A percentile compares a stretch with the other conserved stretches of the same genome.
Conservation (phyloP, 2,113 vertebrate genomes). For the Thryonomys swinderianus region DNA sequence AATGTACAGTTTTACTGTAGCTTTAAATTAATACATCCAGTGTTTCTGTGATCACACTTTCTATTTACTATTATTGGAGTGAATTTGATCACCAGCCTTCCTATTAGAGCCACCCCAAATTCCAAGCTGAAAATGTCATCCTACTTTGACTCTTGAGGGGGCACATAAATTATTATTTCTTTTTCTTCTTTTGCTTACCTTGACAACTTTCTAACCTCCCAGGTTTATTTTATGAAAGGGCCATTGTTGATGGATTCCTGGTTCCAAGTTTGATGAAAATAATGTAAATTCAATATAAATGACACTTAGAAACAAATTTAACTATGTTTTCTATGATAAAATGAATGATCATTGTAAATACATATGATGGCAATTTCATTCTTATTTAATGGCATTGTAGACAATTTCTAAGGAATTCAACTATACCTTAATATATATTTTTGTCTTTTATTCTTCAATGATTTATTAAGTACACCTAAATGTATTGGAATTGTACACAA, state of each 20-base stretch:
- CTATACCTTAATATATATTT: background rate
- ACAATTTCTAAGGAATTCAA: slow-evolving; percentile 19
- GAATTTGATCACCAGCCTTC: background rate
- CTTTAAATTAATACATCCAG: background rate
- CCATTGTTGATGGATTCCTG: background rate
- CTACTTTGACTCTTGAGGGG: background rate
- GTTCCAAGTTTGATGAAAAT: slow-evolving; percentile 7
- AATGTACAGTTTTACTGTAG: background rate
- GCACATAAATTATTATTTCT: background rate
- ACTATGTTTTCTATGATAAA: slow-evolving; percentile 30
- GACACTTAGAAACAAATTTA: slow-evolving; percentile 47
- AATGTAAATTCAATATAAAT: slow-evolving; percentile 41
- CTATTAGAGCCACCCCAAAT: background rate
- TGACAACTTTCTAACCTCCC: background rate
- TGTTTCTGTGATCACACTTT: background rate
- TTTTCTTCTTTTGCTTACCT: background rate
- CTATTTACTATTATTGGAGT: background rate
- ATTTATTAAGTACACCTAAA: background rate
- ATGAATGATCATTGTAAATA: slow-evolving; percentile 7
- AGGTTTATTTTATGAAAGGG: background rate
- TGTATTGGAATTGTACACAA: background rate
- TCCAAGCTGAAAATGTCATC: background rate
- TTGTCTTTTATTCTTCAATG: background rate
- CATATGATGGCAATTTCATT: slow-evolving; percentile 31
- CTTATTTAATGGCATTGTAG: background rate